Evolutionary conservation across 2,888 invertebrate genomes (phyloP).

Genomic region (Melinaea menophilus): DNA sequence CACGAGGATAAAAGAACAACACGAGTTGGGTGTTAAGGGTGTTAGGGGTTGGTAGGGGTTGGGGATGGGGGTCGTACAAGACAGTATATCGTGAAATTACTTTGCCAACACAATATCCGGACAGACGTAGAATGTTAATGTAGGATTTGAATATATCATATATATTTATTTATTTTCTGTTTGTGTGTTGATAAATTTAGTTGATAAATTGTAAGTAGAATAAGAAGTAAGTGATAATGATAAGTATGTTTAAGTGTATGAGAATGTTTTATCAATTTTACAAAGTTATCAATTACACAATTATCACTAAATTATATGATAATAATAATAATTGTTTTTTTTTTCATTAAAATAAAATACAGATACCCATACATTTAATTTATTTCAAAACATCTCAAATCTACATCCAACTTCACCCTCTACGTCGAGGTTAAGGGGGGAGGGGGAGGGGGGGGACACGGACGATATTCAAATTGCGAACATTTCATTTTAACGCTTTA

Average conservation of each 20-base stretch:
- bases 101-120: conserved; percentile 5
- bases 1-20: conserved; percentile 2
- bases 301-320: too few species aligned
- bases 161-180: too few species aligned
- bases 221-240: too few species aligned
- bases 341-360: neutral
- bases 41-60: conserved; percentile 16
- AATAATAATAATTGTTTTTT: neutral
- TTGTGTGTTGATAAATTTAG: neutral
- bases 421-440: neutral
- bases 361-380: neutral
- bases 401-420: neutral
- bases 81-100: conserved; percentile 5
- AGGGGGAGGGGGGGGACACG: conserved; percentile 22
- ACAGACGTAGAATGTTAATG: neutral
- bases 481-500: conserved; percentile 78
- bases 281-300: too few species aligned
- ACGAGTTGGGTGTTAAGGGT: conserved; percentile 12
- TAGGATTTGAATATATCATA: neutral
- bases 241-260: too few species aligned
- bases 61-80: conserved; percentile 1
- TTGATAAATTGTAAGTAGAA: too few species aligned
- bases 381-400: neutral
- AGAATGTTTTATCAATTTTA: too few species aligned
- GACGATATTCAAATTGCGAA: conserved; percentile 77